A percentile compares a stretch with the other conserved stretches of the same genome.
Conservation (phyloP, 2,113 vertebrate genomes). For the Alosa alosa region DNA sequence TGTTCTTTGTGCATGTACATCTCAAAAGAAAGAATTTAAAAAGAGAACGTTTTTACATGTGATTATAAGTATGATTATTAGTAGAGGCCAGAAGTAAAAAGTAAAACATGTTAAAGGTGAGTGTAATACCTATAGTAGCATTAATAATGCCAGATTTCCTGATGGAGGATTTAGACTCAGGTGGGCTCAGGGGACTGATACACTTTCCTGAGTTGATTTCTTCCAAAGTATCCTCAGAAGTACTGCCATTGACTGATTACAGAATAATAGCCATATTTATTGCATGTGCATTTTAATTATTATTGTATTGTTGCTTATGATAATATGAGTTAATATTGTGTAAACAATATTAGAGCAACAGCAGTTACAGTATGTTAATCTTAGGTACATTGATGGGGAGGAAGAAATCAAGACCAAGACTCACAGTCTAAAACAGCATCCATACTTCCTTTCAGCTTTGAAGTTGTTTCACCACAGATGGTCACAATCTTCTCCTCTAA, state of each 20-base stretch:
- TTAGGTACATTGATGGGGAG: background rate
- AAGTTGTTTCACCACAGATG: rapidly evolving
- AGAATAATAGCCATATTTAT: too few relatives aligned
- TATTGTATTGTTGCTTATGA: background rate
- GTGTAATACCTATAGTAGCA: too few relatives aligned
- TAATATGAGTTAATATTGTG: background rate
- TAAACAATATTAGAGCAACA: background rate
- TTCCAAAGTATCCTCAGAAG: background rate
- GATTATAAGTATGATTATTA: too few relatives aligned
- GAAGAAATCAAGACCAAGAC: background rate
- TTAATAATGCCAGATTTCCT: too few relatives aligned
- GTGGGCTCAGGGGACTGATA: background rate
- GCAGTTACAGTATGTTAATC: too few relatives aligned
- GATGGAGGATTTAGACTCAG: too few relatives aligned
- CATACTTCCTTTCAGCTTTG: background rate
- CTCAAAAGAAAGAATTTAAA: too few relatives aligned
- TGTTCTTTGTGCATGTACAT: too few relatives aligned
- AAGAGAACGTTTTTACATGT: too few relatives aligned
- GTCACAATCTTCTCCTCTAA: background rate
- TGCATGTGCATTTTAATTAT: background rate
- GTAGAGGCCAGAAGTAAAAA: too few relatives aligned
- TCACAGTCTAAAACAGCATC: background rate
- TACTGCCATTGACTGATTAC: background rate
- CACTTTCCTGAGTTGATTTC: background rate
- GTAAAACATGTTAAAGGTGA: too few relatives aligned